Base-by-base conservation (phyloP, 2,888 invertebrate species). In the Druceiella hillmani region DNA sequence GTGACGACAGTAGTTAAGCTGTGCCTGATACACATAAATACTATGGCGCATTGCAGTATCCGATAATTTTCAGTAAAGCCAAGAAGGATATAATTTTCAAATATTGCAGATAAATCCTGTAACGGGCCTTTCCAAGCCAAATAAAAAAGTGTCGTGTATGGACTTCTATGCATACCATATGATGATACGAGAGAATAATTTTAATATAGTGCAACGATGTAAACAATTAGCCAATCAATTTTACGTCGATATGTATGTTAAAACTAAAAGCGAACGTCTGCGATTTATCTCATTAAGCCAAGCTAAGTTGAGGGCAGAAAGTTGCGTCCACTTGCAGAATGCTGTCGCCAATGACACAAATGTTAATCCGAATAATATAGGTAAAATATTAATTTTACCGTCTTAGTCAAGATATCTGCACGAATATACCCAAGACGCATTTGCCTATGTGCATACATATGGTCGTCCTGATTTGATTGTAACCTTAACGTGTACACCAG, bases 31-130 rank as follows among this genome's bases (percentile, higher is more conserved):
- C 53, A 10, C 55, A 57, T 25, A 47, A 45, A 22, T 55, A 47
- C 22, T 55, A 57, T 36, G 60, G 63, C 38, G 52, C 61, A 2
- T 42, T 63, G 13, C 49, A 55, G 29, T 63, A 64, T 36, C 59
- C 58, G 1, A 1, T 64, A 1, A 53, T 59, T 14, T 62, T 58
- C 40, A 47, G 53, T 12, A 48, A 46, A 30, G 54, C 3, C 42
- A 56, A 35, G 50, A 51, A 27, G 52, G 55, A 11, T 56, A 56
- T 36, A 17, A 50, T 16, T 52, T 56, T 45, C 10, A 49, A 12
- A 50, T 57, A 15, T 45, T 46, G 2, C 43, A 42, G 31, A 30
- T 36, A 2, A 47, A 50, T 38, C 53, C 53, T 7, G 29, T 38
- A 3, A 54, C 50, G 6, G 24, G 31, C 1, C 33, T 11, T 1